Base-by-base conservation (phyloP, 2,888 invertebrate genomes). In the Sarcophaga variegata region DNA sequence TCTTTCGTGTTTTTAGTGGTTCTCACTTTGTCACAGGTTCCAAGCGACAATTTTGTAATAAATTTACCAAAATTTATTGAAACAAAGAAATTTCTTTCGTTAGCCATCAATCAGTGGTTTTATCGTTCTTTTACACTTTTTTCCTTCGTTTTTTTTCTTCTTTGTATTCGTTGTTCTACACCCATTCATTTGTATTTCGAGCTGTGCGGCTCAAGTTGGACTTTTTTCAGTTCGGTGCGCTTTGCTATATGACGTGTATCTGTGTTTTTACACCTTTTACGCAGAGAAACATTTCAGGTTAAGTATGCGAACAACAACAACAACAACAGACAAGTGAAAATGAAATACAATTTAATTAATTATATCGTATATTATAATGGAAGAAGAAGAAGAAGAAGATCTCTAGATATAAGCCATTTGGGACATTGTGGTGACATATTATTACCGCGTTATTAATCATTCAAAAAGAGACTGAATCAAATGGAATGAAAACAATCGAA, bases 61-160 rank as follows among this genome's bases (percentile, higher is more conserved):
- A 92, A 91, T 92, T 92, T 90, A 91, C 88, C 90, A 89, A 90
- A 92, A 92, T 92, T 92, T 92, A 92, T 92, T 91, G 88, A 91
- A 92, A 92, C 92, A 92, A 90, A 90, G 86, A 89, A 90, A 90
- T 88, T 89, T 90, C 89, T 90, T 89, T 90, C 91, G 89, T 88
- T 89, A 89, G 88, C 90, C 91, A 92, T 92, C 92, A 92, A 92
- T 92, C 92, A 91, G 90, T 49, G 64, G 64, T 80, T 82, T 89
- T 85, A 83, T 85, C 88, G 78, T 84, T 75, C 75, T 63, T 84
- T 75, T 59, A 20, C 59, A 25, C 59, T 8, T 71, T 47, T 54
- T 14, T 64, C 2, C n/a, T 54, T 8, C 8, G 8, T 49, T 49
- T 0, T 80, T 25, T 54, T 69, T 47, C 2, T n/a, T 22, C 20